Evolutionary conservation across 2,797 vertebrate species (phyloP).

Genomic region (Orestias chungarensis): DNA sequence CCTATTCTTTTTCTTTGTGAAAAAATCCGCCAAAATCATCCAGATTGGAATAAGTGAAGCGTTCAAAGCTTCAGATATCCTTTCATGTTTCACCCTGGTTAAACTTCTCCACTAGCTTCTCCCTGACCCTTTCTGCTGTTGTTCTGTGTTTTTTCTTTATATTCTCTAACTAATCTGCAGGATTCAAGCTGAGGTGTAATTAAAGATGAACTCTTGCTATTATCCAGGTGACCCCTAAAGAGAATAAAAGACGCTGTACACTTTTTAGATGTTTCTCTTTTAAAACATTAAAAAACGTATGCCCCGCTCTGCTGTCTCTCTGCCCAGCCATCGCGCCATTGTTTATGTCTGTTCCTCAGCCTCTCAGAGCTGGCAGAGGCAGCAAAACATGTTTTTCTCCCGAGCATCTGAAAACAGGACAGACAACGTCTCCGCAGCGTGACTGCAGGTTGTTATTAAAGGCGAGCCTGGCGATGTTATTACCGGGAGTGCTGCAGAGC

Average conservation of each 20-base stretch:
- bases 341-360: conserved; percentile 65
- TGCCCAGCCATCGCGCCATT: conserved; percentile 36
- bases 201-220: neutral
- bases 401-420: conserved; percentile 30
- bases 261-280: neutral
- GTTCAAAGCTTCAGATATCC: neutral
- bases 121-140: neutral
- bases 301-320: conserved; percentile 40
- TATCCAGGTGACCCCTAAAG: neutral
- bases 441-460: conserved; percentile 51
- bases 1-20: neutral
- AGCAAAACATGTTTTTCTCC: conserved; percentile 68
- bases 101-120: neutral
- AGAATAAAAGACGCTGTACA: neutral
- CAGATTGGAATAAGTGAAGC: neutral
- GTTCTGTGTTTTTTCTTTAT: neutral
- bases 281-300: neutral
- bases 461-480: conserved; percentile 48
- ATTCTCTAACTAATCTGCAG: neutral
- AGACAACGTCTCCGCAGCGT: conserved; percentile 37
- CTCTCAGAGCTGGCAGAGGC: conserved; percentile 25
- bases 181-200: neutral
- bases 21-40: neutral
- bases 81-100: neutral
- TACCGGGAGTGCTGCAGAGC: conserved; percentile 43